These are phyloP conservation scores for Oenanthe melanoleuca DNA, from an alignment of 2,113 vertebrate genomes.

Conservation along the genomic window DNA sequence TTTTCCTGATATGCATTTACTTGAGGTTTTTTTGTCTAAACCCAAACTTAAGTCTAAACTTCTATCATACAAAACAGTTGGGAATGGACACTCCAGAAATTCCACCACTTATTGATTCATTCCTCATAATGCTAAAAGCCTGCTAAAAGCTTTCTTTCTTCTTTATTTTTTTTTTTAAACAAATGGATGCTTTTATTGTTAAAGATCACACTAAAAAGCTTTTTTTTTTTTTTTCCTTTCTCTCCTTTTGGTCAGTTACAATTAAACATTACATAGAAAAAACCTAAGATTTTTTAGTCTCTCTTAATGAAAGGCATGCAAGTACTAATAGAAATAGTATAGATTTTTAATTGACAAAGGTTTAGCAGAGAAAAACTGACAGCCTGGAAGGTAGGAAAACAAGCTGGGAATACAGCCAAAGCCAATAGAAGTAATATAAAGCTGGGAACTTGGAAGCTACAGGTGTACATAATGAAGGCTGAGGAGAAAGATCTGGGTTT, in stretches of 20 bases:
- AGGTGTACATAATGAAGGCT: background rate
- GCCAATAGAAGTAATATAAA: background rate
- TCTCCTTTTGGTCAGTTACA: background rate
- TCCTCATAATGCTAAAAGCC: background rate
- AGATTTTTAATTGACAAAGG: background rate
- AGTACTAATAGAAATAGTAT: background rate
- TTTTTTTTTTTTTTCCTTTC: background rate
- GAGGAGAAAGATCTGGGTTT: background rate
- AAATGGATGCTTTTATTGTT: background rate
- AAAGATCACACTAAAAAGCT: background rate
- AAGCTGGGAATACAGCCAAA: background rate
- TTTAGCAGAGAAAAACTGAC: background rate
- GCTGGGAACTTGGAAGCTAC: background rate
- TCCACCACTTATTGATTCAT: background rate
- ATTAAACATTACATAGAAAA: background rate
- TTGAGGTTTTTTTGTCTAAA: fast-evolving
- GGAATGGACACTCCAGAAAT: background rate
- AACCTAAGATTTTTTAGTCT: background rate
- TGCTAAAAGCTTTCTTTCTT: background rate
- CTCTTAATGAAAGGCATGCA: background rate
- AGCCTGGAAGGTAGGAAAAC: background rate
- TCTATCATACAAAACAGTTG: background rate
- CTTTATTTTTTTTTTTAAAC: background rate
- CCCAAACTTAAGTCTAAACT: background rate
- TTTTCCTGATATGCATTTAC: background rate